Evolutionary conservation across 2,888 invertebrate species (phyloP), one percentile per base, ranked within the genome.

Genomic region (Parnassius orleans): DNA sequence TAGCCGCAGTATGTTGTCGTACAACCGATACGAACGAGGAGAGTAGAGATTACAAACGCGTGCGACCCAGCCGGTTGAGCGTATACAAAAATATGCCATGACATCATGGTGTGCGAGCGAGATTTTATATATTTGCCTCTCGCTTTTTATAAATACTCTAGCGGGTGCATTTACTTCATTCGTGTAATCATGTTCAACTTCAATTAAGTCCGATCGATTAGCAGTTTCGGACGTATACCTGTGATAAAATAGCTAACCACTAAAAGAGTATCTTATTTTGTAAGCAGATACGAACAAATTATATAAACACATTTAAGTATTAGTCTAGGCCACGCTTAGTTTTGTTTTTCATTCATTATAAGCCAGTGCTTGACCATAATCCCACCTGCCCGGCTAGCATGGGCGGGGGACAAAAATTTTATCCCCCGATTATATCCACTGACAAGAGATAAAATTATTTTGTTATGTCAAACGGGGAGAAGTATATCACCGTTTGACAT

Each of bases 41-140:
- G 79, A 84, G 81, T 78, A 84, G 80, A 82, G 53, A 83, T 79
- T 82, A 81, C 79, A 79, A 82, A 81, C 81, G 78, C 78, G 81
- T 81, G 81, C 82, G 82, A 84, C 80, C 77, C 81, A 83, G 77
- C 75, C 81, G 74, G 79, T 76, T 79, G 79, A 80, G 78, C 81
- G 81, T 79, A 74, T 83, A 84, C 80, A 84, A 88, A 90, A 90
- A 90, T 91, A 91, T 77, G 84, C 86, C 88, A 90, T 91, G 90
- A 91, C 87, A 88, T 91, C 90, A 90, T 89, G 87, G 86, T 84
- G 88, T 79, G 83, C 77, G 85, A 89, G 70, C 63, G 86, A 83
- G 84, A 85, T 70, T 62, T 64, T 63, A 66, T 66, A 67, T 33
- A 33, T 33, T 72, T 72, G 75, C 73, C 72, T 83, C 81, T 70